A percentile compares a stretch with the other conserved stretches of the same genome.
These are phyloP conservation scores for Haliaeetus leucogaster DNA, from an alignment of 2,113 vertebrate species.

Conservation along the genomic window DNA sequence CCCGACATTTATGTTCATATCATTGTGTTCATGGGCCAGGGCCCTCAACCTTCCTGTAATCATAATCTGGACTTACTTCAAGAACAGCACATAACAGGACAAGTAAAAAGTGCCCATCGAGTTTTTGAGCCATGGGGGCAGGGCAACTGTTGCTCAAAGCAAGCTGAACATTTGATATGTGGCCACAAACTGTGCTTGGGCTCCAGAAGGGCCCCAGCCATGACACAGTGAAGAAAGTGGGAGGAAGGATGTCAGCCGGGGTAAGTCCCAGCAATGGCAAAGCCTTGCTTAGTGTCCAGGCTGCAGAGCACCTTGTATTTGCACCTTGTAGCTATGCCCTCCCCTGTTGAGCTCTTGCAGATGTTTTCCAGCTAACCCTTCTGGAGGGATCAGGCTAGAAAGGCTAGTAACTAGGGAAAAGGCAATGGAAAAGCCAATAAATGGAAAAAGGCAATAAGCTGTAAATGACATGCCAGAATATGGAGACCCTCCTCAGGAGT, in stretches of 20 bases:
- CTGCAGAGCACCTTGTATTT: neutral
- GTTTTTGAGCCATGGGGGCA: neutral
- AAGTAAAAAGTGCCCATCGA: neutral
- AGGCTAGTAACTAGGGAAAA: neutral
- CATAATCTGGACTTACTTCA: neutral
- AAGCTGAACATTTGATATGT: neutral
- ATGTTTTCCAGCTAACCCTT: neutral
- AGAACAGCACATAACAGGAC: neutral
- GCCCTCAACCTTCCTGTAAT: neutral
- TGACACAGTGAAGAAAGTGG: accelerated
- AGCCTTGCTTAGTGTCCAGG: neutral
- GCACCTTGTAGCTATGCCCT: neutral
- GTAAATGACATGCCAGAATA: neutral
- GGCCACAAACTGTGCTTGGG: neutral
- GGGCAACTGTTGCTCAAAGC: neutral
- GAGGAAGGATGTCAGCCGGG: accelerated
- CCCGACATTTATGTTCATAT: neutral
- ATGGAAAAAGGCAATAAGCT: neutral
- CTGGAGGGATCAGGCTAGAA: neutral
- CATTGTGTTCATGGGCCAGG: neutral
- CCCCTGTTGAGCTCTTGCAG: neutral
- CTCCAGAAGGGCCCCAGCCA: neutral
- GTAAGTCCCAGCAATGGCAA: neutral
- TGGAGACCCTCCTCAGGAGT: neutral
- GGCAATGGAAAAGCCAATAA: neutral